phyloP scores from a whole-genome alignment of 2,888 invertebrate genomes.

The Aporophyla lueneburgensis region DNA sequence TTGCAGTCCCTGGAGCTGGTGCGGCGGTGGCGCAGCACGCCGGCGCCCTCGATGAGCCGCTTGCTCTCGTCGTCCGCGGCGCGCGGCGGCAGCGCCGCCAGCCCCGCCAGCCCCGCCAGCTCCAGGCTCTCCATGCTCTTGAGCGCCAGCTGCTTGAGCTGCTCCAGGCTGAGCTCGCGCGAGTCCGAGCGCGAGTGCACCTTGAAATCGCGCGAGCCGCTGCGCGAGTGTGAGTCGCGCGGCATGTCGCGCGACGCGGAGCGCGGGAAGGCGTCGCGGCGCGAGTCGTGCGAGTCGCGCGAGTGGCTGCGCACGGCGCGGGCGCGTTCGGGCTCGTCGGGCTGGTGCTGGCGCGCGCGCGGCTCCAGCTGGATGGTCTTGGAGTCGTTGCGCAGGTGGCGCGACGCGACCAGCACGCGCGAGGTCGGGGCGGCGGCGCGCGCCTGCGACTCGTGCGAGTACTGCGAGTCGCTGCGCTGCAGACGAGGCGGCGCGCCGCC shows the following conservation, averaged over 20 bases:
- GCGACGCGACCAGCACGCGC: conserved; percentile 88
- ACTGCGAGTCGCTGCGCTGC: conserved; percentile 86
- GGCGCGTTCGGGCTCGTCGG: conserved; percentile 77
- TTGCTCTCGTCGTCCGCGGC: conserved; percentile 87
- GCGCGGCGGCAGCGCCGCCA: conserved; percentile 82
- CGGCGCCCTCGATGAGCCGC: conserved; percentile 84
- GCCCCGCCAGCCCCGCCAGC: conserved; percentile 81
- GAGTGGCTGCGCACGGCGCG: conserved; percentile 74
- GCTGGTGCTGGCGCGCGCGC: conserved; percentile 86
- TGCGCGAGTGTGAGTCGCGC: conserved; percentile 73
- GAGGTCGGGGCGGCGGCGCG: conserved; percentile 75
- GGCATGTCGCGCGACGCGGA: conserved; percentile 70
- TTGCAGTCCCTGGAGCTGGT: conserved; percentile 91
- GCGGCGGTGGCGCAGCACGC: conserved; percentile 90
- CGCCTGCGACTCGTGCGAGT: conserved; percentile 81
- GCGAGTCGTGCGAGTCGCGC: conserved; percentile 76
- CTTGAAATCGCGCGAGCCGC: conserved; percentile 77
- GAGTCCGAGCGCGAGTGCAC: conserved; percentile 90
- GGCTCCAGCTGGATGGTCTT: conserved; percentile 92
- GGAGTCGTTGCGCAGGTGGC: conserved; percentile 91
- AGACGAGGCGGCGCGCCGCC: conserved; percentile 68
- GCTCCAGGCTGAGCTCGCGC: conserved; percentile 87
- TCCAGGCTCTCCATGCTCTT: conserved; percentile 88
- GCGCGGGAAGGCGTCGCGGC: conserved; percentile 73
- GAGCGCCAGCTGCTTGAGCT: conserved; percentile 86